These are phyloP conservation scores for Leucopsar rothschildi DNA, from an alignment of 2,113 vertebrate genomes.

Conservation along the genomic window DNA sequence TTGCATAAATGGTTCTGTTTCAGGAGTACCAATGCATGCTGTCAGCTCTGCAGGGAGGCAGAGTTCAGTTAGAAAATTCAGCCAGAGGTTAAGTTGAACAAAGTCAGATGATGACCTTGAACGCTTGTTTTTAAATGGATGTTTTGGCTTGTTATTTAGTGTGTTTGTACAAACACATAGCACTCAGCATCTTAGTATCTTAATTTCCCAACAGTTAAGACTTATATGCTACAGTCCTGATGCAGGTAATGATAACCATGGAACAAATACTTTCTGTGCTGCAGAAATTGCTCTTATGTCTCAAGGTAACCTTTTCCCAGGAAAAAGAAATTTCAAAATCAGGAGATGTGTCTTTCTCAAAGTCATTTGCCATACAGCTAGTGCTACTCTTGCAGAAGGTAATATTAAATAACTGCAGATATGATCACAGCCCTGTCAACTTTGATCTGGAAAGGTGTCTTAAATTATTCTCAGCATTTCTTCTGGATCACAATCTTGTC, in stretches of 20 bases:
- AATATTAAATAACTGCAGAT: background rate
- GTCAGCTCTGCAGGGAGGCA: background rate
- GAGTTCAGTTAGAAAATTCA: background rate
- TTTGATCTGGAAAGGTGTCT: background rate
- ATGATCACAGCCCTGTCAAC: background rate
- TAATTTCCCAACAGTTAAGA: background rate
- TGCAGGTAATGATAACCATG: background rate
- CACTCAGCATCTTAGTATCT: background rate
- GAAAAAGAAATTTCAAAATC: background rate
- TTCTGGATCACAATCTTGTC: background rate
- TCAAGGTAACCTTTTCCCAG: background rate
- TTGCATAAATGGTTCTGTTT: background rate
- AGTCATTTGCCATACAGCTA: background rate
- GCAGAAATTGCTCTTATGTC: background rate
- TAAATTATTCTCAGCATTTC: background rate
- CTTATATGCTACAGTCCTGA: background rate
- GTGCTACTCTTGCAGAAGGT: background rate
- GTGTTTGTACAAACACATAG: background rate
- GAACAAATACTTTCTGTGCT: background rate
- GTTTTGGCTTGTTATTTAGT: background rate
- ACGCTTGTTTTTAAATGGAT: background rate
- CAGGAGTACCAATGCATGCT: background rate
- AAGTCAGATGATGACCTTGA: background rate
- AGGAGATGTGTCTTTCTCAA: background rate
- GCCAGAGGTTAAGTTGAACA: background rate